Evolutionary conservation across 37 sponge, comb jelly and placozoan genomes (phyloP).

Genomic region (Tethya wilhelma): DNA sequence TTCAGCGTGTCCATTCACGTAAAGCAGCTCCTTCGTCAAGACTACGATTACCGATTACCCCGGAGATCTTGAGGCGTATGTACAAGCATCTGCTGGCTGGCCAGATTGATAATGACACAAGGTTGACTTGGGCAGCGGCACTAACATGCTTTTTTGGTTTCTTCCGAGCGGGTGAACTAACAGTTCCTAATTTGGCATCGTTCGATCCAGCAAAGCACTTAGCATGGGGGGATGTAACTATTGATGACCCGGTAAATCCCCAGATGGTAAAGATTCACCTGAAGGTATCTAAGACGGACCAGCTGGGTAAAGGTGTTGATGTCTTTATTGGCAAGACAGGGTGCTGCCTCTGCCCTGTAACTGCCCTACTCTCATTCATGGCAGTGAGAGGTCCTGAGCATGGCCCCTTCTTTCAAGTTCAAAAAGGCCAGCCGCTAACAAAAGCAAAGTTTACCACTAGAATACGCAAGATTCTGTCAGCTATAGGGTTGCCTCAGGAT

Average conservation of each 20-base stretch:
- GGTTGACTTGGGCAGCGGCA: slow-evolving; percentile 49
- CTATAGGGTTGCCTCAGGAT: neutral
- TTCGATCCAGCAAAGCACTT: slow-evolving; percentile 20
- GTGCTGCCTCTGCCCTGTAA: slow-evolving; percentile 36
- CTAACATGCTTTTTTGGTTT: slow-evolving; percentile 54
- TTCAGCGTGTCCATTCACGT: slow-evolving; percentile 9
- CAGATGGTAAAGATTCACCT: slow-evolving; percentile 20
- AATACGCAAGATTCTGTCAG: neutral
- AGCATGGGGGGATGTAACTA: slow-evolving; percentile 39
- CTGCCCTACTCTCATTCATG: slow-evolving; percentile 14
- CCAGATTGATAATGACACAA: neutral
- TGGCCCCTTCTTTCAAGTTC: neutral
- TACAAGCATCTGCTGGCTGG: neutral
- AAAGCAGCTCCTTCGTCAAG: neutral
- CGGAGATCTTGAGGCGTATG: slow-evolving; percentile 10
- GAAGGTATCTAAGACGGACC: slow-evolving; percentile 35
- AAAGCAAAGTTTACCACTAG: neutral
- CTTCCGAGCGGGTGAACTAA: slow-evolving; percentile 39
- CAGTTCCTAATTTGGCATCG: slow-evolving; percentile 2
- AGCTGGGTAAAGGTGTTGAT: slow-evolving; percentile 47
- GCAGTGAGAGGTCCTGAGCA: neutral
- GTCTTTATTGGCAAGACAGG: slow-evolving; percentile 25
- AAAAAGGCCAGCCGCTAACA: slow-evolving; percentile 6
- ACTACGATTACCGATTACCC: slow-evolving; percentile 46
- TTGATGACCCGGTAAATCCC: slow-evolving; percentile 8